Conservation (phyloP, 2,113 vertebrate species). For the Neolamprologus sp. region DNA sequence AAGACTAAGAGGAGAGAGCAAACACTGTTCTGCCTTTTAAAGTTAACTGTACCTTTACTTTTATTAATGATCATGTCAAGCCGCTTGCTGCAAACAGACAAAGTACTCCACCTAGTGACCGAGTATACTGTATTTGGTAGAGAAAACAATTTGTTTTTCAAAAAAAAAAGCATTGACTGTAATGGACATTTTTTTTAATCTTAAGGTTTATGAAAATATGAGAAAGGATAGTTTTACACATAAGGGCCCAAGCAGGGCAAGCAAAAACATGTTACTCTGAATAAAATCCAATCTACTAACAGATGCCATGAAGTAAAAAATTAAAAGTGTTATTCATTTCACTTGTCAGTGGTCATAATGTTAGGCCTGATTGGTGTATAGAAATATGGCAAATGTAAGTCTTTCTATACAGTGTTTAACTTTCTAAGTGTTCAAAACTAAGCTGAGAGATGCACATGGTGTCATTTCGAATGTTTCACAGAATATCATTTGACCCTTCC, state of each 20-base stretch:
- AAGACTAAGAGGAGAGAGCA: background rate
- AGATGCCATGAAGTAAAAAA: constrained; percentile 8
- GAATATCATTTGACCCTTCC: background rate
- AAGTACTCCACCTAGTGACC: background rate
- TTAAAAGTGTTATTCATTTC: constrained; percentile 25
- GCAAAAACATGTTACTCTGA: background rate
- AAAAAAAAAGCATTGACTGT: background rate
- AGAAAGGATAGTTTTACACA: background rate
- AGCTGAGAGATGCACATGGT: background rate
- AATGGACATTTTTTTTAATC: background rate
- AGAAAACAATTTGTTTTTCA: background rate
- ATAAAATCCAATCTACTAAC: constrained; percentile 5
- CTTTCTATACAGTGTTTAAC: background rate
- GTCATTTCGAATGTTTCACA: background rate
- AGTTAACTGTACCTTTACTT: background rate
- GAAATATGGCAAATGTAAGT: background rate
- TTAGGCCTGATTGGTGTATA: background rate
- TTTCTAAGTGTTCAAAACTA: background rate
- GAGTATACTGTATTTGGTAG: background rate
- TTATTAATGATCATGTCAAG: background rate
- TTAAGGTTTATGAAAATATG: background rate
- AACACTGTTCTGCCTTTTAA: background rate
- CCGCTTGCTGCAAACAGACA: background rate
- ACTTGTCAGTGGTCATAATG: background rate
- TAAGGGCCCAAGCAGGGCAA: background rate